Evolutionary conservation across 2,888 invertebrate species (phyloP), one percentile per base, ranked within the genome.

Genomic region (Hirtodrosophila cameraria): DNA sequence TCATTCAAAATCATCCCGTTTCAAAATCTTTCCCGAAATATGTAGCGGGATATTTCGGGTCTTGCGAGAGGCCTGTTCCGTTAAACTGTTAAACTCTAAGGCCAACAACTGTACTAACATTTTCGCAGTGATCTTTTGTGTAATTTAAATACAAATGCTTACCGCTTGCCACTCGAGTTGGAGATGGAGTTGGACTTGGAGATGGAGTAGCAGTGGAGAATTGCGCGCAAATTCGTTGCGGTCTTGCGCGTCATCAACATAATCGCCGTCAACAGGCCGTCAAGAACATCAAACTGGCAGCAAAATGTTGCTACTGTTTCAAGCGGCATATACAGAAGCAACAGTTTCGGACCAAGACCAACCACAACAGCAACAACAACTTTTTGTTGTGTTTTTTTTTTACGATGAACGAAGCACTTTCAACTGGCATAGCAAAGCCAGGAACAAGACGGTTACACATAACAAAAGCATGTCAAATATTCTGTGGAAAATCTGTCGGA

Each of bases 221-320:
- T 85, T 80, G 86, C 83, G 86, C 86, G 82, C 80, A 83, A 86
- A 80, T 86, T 82, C 65, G 82, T 83, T 82, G 82, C 86, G 82
- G 82, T 82, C 73, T 73, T 57, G 58, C 57, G 84, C 83, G 83
- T 82, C 82, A 82, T 82, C 83, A 82, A 82, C 82, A 73, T 86
- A 82, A 82, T 86, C 82, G 81, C 85, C 85, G 81, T 84, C 81
- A 81, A 84, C 85, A 75, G 82, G 75, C 75, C 79, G 80, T 85
- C 86, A 80, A 80, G 86, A 80, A 73, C 82, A 86, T 82, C 80
- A 83, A 82, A 80, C 83, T 80, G 83, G 63, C 86, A 83, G 63
- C 77, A 64, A 69, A 77, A 80, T 69, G 86, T 77, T 83, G 82
- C 82, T 83, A 83, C 82, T 86, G 82, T 83, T 86, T 83, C 55